Base-by-base conservation (phyloP, 92 coral and sea anemone genomes). In the Epizoanthus stellaris region DNA sequence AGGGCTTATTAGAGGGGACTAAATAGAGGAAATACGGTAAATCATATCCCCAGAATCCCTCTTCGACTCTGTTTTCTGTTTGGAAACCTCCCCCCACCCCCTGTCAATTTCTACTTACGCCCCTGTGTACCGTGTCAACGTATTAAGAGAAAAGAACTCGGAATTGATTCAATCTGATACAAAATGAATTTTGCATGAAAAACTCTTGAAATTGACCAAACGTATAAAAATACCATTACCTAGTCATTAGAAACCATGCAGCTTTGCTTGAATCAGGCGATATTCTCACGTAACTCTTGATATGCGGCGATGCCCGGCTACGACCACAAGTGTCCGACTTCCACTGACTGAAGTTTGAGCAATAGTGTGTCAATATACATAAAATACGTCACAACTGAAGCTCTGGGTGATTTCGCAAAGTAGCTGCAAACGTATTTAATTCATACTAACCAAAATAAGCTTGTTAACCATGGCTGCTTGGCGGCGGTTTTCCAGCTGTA, bases 221-320 rank as follows among this genome's bases (percentile, higher is more conserved):
- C 4, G 3, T 30, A 49, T 4, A 34, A 20, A 49, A 54, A 14
- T 64, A 1, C 20, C 56, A 81, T 21, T 59, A 96, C 99, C 99
- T 96, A 36, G 99, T 96, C 80, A 96, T 89, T 52, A 96, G 82
- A 57, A 96, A 92, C 99, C 99, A 96, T 9, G 95, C 95, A 21
- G 86, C 86, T 53, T 88, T 89, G 58, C 66, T 84, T 38, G 85
- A 85, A 82, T 96, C 97, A 16, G 99, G 96, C 10, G 99, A 94
- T 62, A 89, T 65, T 73, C 99, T 92, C 19, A 91, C 83, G 84
- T 96, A 96, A 4, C 98, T 86, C 87, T 96, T 96, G 87, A 96
- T 90, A 91, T 96, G 98, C 0, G 98, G 98, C 16, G 98, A 90
- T 42, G 98, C 98, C 38, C 90, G 93, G 67, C 93, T 94, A 17